Percentiles rank a stretch among this genome's conserved stretches.
Conservation (phyloP, 2,113 vertebrate genomes). For the Clinocottus analis region DNA sequence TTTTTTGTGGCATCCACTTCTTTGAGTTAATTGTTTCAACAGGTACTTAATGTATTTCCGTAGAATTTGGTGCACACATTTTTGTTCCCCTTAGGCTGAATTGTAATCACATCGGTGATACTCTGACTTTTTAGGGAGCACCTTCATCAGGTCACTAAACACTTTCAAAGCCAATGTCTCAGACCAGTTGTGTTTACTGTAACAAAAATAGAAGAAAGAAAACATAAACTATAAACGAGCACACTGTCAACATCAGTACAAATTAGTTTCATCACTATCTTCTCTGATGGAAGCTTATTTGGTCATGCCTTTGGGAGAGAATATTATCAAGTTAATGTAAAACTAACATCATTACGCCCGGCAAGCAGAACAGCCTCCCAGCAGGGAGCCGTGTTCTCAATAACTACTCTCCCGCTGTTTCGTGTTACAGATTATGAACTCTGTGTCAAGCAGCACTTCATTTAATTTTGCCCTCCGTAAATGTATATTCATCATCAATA, state of each 20-base stretch:
- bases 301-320: conserved; percentile 45
- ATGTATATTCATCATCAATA: conserved; percentile 66
- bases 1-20: too few species aligned
- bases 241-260: conserved; percentile 49
- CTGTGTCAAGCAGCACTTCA: conserved; percentile 65
- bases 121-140: not conserved
- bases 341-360: conserved; percentile 75
- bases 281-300: conserved; percentile 49
- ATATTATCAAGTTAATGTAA: conserved; percentile 77
- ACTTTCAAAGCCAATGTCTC: not conserved
- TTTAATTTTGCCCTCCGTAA: conserved; percentile 64
- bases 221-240: not conserved
- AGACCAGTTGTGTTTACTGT: not conserved
- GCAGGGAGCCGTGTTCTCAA: conserved; percentile 71
- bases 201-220: not conserved
- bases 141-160: not conserved
- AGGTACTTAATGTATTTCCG: not conserved
- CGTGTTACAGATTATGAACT: conserved; percentile 76
- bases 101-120: not conserved
- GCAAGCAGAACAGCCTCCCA: conserved; percentile 74
- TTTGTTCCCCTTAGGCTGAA: not conserved
- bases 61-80: too few species aligned
- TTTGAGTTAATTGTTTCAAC: too few species aligned
- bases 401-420: conserved; percentile 71
- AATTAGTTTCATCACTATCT: conserved; percentile 53